Percentiles rank a stretch among this genome's conserved stretches.
Conservation (phyloP, 1,140 invertebrate genomes). For the Polypedilum vanderplanki region DNA sequence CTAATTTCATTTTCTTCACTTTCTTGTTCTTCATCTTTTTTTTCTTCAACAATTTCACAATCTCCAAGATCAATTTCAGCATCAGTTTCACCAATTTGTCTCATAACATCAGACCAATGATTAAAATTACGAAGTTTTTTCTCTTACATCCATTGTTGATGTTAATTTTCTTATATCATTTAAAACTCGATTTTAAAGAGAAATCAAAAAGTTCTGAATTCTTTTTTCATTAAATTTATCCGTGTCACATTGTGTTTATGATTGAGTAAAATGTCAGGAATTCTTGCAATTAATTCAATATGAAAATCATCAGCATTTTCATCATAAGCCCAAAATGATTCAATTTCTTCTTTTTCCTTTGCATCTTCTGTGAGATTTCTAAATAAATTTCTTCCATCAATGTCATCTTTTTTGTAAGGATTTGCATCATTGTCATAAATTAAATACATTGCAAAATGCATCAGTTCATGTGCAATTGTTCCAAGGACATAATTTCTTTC, state of each 20-base stretch:
- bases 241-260: neutral
- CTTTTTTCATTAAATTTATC: neutral
- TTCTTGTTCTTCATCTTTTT: neutral
- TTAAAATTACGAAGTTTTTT: neutral
- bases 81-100: neutral
- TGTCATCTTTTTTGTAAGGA: neutral
- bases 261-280: neutral
- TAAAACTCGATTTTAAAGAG: neutral
- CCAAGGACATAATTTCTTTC: neutral
- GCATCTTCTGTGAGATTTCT: neutral
- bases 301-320: neutral
- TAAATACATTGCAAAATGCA: constrained; percentile 6
- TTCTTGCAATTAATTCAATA: neutral
- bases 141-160: neutral
- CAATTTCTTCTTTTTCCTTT: neutral
- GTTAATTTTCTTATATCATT: neutral
- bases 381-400: neutral
- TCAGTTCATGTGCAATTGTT: neutral
- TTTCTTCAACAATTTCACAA: neutral
- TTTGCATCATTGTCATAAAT: neutral
- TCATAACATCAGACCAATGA: neutral
- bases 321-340: neutral
- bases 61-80: neutral
- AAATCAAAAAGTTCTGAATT: neutral
- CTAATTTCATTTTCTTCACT: neutral